Evolutionary conservation across 2,888 invertebrate genomes (phyloP).

Genomic region (Scrobipalpa costella): DNA sequence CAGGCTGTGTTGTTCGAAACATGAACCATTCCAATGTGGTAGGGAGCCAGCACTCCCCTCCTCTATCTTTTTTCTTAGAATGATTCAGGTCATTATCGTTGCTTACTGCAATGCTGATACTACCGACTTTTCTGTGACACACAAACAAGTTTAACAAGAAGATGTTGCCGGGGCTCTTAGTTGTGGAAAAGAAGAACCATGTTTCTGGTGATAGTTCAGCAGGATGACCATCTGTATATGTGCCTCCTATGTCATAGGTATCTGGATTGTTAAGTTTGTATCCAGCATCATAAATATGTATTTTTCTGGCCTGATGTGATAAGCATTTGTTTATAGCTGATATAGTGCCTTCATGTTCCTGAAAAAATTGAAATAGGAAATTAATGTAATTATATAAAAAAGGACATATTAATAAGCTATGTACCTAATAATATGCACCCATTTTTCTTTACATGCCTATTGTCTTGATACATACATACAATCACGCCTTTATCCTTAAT

Average conservation of each 20-base stretch:
- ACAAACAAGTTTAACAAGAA: conserved; percentile 64
- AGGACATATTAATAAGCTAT: no score
- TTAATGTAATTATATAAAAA: background rate
- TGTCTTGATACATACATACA: no score
- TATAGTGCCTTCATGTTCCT: conserved; percentile 44
- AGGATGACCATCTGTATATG: conserved; percentile 41
- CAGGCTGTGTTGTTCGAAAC: conserved; percentile 46
- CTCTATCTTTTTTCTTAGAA: conserved; percentile 29
- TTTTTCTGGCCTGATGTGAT: conserved; percentile 48
- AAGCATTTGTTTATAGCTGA: conserved; percentile 52
- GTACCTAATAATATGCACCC: no score
- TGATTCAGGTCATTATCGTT: conserved; percentile 41
- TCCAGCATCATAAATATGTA: conserved; percentile 53
- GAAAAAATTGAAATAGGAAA: conserved; percentile 34
- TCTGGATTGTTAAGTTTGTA: conserved; percentile 46
- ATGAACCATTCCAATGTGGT: conserved; percentile 41
- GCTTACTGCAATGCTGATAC: conserved; percentile 53
- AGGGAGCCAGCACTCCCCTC: conserved; percentile 37
- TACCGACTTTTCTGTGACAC: conserved; percentile 51
- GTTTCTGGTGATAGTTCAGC: conserved; percentile 48
- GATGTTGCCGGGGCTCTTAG: conserved; percentile 51
- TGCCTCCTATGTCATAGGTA: conserved; percentile 66
- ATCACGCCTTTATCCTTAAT: no score
- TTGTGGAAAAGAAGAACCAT: conserved; percentile 64
- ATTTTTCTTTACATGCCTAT: no score